Evolutionary conservation across 1,140 invertebrate genomes (phyloP), one percentile per base, ranked within the genome.

Genomic region (Ceratoteleas bidentatus): DNA sequence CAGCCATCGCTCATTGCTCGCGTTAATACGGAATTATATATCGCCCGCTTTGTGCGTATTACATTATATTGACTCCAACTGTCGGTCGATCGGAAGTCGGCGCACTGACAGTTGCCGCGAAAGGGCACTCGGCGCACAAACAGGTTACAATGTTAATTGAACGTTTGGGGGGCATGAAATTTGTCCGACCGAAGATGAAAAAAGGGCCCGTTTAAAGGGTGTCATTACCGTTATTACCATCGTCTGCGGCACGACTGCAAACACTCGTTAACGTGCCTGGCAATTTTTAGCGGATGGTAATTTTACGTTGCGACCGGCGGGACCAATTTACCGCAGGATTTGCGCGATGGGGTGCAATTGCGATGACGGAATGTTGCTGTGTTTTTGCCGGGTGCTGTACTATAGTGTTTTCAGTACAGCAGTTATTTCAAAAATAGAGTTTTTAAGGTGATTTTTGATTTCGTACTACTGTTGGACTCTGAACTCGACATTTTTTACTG

Each of bases 41-140:
- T 83, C 38, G 62, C 62, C 24, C 54, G 79, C 75, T 81, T 84
- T 80, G 72, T 65, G 56, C 66, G 72, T 66, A 83, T 83, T 78
- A 70, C 69, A 65, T 78, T 83, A 83, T 78, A 85, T 87, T 87
- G 86, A 85, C 85, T 85, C 80, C 87, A 88, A 88, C 86, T 87
- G 86, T 85, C 85, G 81, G 75, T 68, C 54, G 84, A 85, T 87
- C 69, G 79, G 57, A 75, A 81, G 85, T 82, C 86, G 82, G 81
- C 76, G 81, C 76, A 85, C 65, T 81, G 78, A 81, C 78, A 81
- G 77, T 85, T 70, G 78, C 53, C 50, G 58, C 64, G 69, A 69
- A 80, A 80, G 77, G 64, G 68, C 62, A 80, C 76, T 80, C 62
- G 61, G 61, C 56, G 65, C 56, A 62, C 69, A 80, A 80, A 80